Evolutionary conservation across 1,140 invertebrate species (phyloP).

Genomic region (Monochamus saltuarius): DNA sequence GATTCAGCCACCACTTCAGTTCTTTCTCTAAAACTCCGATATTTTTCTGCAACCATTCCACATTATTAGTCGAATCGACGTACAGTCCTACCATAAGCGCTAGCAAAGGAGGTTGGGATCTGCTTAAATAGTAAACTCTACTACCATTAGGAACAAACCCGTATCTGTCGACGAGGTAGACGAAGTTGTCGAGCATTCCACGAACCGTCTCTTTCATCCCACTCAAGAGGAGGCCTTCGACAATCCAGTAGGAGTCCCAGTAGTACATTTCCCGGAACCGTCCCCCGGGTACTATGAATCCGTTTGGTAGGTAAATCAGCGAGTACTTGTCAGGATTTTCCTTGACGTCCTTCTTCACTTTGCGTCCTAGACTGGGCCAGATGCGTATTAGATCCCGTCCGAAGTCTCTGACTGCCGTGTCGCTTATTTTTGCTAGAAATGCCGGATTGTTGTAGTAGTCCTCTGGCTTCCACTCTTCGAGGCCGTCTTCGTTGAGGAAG

Average conservation of each 20-base stretch:
- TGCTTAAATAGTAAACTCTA: slow-evolving; percentile 77
- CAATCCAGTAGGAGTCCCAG: slow-evolving; percentile 89
- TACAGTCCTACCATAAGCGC: slow-evolving; percentile 76
- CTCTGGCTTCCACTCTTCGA: slow-evolving; percentile 63
- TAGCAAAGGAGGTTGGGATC: slow-evolving; percentile 81
- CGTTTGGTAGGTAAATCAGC: slow-evolving; percentile 74
- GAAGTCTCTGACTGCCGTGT: slow-evolving; percentile 62
- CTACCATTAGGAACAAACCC: slow-evolving; percentile 69
- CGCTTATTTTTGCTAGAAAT: slow-evolving; percentile 65
- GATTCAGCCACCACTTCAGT: slow-evolving; percentile 64
- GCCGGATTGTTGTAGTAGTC: slow-evolving; percentile 71
- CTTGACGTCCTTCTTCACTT: slow-evolving; percentile 63
- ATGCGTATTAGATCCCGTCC: slow-evolving; percentile 62
- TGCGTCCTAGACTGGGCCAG: slow-evolving; percentile 73
- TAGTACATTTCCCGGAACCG: slow-evolving; percentile 86
- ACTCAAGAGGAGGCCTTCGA: slow-evolving; percentile 73
- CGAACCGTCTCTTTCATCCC: slow-evolving; percentile 73
- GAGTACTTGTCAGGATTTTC: slow-evolving; percentile 66
- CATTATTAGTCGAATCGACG: slow-evolving; percentile 64
- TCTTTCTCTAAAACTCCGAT: slow-evolving; percentile 68
- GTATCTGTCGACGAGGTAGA: slow-evolving; percentile 59
- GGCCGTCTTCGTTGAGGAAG: slow-evolving; percentile 55
- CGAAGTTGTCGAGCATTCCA: slow-evolving; percentile 76
- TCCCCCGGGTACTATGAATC: slow-evolving; percentile 84
- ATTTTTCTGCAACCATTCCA: slow-evolving; percentile 61